Evolutionary conservation across 2,113 vertebrate species (phyloP).

Genomic region (Pyrgilauda ruficollis): DNA sequence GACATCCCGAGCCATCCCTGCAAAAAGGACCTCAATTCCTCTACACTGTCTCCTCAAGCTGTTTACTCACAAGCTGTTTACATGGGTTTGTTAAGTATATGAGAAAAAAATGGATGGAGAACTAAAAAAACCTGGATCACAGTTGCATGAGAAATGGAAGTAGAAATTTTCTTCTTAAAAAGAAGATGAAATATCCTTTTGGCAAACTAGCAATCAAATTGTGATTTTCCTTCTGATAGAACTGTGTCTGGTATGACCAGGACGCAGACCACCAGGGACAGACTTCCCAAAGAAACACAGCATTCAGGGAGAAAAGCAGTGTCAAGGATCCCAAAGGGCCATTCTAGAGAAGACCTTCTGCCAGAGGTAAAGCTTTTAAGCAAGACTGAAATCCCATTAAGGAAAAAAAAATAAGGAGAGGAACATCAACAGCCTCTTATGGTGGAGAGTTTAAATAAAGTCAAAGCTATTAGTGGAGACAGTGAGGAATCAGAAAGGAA

Average conservation of each 20-base stretch:
- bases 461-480: background rate
- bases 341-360: background rate
- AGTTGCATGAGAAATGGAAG: background rate
- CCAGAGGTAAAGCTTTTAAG: background rate
- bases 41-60: background rate
- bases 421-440: background rate
- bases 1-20: fast-evolving
- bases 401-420: background rate
- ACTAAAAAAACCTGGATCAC: background rate
- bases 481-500: background rate
- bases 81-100: background rate
- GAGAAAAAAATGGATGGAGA: background rate
- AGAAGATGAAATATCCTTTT: background rate
- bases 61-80: background rate
- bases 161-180: background rate
- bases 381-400: background rate
- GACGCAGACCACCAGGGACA: background rate
- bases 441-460: background rate
- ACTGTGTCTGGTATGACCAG: background rate
- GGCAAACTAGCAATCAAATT: background rate
- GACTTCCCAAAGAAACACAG: background rate
- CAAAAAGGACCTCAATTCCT: background rate
- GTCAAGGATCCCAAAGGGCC: background rate
- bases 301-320: background rate
- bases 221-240: background rate